phyloP scores from a whole-genome alignment of 2,888 invertebrate genomes.

The Pristionchus fissidentatus region DNA sequence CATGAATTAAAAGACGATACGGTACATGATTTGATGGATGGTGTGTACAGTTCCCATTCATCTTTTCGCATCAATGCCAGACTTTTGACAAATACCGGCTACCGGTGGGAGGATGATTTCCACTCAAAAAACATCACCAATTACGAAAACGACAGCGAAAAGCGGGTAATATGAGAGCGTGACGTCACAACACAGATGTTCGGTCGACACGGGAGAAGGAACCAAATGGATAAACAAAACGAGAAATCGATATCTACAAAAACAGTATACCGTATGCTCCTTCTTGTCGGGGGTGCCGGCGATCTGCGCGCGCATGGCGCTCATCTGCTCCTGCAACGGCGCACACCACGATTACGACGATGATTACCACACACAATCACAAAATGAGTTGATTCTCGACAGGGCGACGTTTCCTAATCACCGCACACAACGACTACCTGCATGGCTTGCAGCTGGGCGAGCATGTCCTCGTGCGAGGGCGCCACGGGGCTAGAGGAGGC shows the following conservation, averaged over 20 bases:
- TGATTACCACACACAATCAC: not conserved
- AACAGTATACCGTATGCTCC: slow-evolving; percentile 8
- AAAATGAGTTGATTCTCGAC: not conserved
- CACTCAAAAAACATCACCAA: too few relatives aligned
- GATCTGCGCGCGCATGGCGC: slow-evolving; percentile 29
- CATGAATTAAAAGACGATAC: not conserved
- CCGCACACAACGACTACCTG: not conserved
- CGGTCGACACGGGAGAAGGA: too few relatives aligned
- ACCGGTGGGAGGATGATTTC: too few relatives aligned
- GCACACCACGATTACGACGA: not conserved
- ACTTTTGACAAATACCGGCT: not conserved
- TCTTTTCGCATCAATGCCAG: not conserved
- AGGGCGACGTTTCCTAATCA: slow-evolving; percentile 2
- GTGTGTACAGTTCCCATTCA: not conserved
- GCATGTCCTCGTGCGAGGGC: slow-evolving; percentile 30
- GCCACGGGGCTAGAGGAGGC: slow-evolving; percentile 10
- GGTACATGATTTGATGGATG: not conserved
- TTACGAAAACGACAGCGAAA: not conserved
- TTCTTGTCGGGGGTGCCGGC: not conserved
- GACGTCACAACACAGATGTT: too few relatives aligned
- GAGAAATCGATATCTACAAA: not conserved
- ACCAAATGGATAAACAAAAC: not conserved
- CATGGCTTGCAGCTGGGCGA: slow-evolving; percentile 31
- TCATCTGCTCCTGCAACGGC: slow-evolving; percentile 31
- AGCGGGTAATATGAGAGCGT: too few relatives aligned